Base-by-base conservation (phyloP, 2,888 invertebrate genomes). In the Drosophila cracens region DNA sequence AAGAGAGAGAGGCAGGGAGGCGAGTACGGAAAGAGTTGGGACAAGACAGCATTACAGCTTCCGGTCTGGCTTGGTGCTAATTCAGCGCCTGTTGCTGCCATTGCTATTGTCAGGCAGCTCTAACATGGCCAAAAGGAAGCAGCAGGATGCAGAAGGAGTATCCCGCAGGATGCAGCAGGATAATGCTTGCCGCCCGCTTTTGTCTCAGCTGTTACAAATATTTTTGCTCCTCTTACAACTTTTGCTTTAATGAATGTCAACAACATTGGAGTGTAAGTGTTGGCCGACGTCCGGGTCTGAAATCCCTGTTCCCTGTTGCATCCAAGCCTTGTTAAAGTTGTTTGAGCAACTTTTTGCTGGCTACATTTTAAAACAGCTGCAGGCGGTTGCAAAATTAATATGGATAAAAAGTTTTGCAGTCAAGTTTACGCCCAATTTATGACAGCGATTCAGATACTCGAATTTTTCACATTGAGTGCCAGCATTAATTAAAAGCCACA, bases 231-330 rank as follows among this genome's bases (percentile, higher is more conserved):
- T 49, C 43, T 54, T 51, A 70, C 73, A 75, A 81, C 52, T 76
- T 79, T 76, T 53, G 53, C 76, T 71, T 65, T 87, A 89, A 85
- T 85, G 89, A 85, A 85, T 85, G 85, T 89, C 85, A 85, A 85
- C 85, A 85, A 85, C 87, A 82, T 66, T 73, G 71, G 74, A 56
- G 73, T 83, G 67, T 54, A 73, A 76, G 70, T 63, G 75, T 66
- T 69, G 62, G 36, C 61, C 56, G 56, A 38, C 56, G 48, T 65
- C 71, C 52, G 61, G 29, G 34, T 54, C 67, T 25, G 49, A 34
- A 36, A n/a, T 25, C 38, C 36, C n/a, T 29, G 36, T 18, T 53
- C 48, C 34, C 53, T 53, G 25, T 51, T 43, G 49, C 11, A 56
- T 51, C 36, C 25, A 46, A 43, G 13, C 21, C 51, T 31, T 48